Base-by-base conservation (phyloP, 2,113 vertebrate species). In the Urocynchramus pylzowi region DNA sequence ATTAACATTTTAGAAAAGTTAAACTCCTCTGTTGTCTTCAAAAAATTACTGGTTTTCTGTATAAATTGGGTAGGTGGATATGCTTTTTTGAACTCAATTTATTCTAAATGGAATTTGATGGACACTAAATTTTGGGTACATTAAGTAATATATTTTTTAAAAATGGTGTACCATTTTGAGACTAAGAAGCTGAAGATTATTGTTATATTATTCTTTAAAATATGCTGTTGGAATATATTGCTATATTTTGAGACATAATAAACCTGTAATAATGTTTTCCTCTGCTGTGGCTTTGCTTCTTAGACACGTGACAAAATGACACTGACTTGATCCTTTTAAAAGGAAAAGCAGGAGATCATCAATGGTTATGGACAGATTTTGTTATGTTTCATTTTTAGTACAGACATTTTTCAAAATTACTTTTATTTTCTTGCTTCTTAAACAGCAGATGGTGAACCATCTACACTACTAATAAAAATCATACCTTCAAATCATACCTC, bases 101-200 rank as follows among this genome's bases (percentile, higher is more conserved):
- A 96, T 97, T 97, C 91, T 94, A 97, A 97, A 96, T 94, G 95
- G 92, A 96, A 94, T 95, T 92, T 97, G 95, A 86, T 96, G 92
- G 74, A 97, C 95, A 82, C 61, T 96, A 94, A 97, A 96, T 96
- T 98, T 93, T 60, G 92, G 95, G 94, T 98, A 97, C 97, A 96
- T 97, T 98, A 97, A 98, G 76, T 98, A 98, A 98, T 98, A 98
- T 98, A 98, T 98, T 98, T 98, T 98, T 93, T 49, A 97, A 97
- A 97, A 97, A 97, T 95, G 96, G 91, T 98, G 95, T 98, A 97
- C 95, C 97, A 98, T 97, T 98, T 95, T 96, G 71, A 98, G 97
- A 97, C 68, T 95, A 96, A 97, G 87, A 98, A 96, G 93, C 33
- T 67, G 83, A 97, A 97, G 73, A 98, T 98, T 98, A 95, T 92